phyloP scores from a whole-genome alignment of 2,797 vertebrate species.

The Cyclura pinguis region DNA sequence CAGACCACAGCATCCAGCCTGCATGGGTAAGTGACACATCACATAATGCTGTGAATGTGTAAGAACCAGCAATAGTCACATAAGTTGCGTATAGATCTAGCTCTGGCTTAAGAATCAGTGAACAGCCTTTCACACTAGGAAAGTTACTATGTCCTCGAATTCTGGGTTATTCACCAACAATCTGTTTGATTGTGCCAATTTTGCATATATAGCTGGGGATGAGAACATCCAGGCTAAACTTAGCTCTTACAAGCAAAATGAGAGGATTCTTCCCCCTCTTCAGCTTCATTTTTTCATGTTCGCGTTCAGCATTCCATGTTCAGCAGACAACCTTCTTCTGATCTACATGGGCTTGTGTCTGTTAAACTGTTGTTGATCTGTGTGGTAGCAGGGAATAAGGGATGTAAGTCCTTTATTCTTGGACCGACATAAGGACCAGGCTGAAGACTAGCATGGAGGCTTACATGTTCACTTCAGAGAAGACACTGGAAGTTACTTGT shows the following conservation, averaged over 20 bases:
- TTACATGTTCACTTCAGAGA: background rate
- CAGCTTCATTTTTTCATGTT: background rate
- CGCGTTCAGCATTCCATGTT: background rate
- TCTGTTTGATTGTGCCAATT: background rate
- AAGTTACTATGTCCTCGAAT: background rate
- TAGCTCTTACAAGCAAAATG: background rate
- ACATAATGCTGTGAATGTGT: background rate
- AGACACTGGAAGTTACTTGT: background rate
- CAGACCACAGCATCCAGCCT: background rate
- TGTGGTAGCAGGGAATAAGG: background rate
- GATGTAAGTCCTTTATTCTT: background rate
- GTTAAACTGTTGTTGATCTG: background rate
- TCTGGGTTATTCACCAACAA: background rate
- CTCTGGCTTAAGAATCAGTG: background rate
- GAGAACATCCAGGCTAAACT: background rate
- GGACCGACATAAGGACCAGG: background rate
- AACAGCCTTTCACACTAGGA: background rate
- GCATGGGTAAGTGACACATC: background rate
- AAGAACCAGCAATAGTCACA: background rate
- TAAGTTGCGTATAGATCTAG: background rate
- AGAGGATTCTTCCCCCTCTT: background rate
- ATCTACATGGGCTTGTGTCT: background rate
- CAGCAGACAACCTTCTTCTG: background rate
- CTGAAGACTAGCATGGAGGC: background rate
- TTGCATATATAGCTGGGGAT: background rate